These are phyloP conservation scores for Pachyrhynchus sulphureomaculatus DNA, from an alignment of 1,140 invertebrate genomes.

Conservation along the genomic window DNA sequence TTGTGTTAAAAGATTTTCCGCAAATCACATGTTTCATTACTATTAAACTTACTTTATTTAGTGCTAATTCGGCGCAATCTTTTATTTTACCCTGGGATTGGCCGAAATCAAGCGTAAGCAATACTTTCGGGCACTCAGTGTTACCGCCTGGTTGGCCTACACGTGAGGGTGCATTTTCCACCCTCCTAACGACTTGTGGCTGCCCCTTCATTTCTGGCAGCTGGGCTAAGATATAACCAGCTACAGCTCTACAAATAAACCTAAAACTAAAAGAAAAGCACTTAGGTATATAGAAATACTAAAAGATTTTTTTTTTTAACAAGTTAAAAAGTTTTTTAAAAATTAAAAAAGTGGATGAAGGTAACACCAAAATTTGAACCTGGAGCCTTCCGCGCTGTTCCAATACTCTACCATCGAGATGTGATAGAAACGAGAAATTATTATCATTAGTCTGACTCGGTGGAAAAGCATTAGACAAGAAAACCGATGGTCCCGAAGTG, in stretches of 20 bases:
- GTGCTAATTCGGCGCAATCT: constrained; percentile 44
- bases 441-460: too few relatives aligned
- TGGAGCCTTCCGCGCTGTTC: too few relatives aligned
- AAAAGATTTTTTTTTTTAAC: too few relatives aligned
- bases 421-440: too few relatives aligned
- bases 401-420: too few relatives aligned
- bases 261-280: constrained; percentile 33
- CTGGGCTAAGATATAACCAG: constrained; percentile 47
- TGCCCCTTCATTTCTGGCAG: constrained; percentile 48
- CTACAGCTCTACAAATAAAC: constrained; percentile 39
- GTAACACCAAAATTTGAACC: too few relatives aligned
- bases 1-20: too few relatives aligned
- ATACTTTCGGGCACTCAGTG: constrained; percentile 41
- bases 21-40: too few relatives aligned
- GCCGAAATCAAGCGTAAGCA: constrained; percentile 46
- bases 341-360: constrained; percentile 5
- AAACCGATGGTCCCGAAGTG: too few relatives aligned
- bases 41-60: constrained; percentile 44
- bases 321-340: too few relatives aligned
- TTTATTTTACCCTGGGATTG: constrained; percentile 50
- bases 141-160: constrained; percentile 50
- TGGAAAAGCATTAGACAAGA: too few relatives aligned
- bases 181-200: constrained; percentile 39
- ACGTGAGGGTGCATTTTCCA: constrained; percentile 36
- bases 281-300: background rate